Percentiles rank a stretch among this genome's conserved stretches.
These are phyloP conservation scores for Channa argus DNA, from an alignment of 2,113 vertebrate genomes.

Conservation along the genomic window DNA sequence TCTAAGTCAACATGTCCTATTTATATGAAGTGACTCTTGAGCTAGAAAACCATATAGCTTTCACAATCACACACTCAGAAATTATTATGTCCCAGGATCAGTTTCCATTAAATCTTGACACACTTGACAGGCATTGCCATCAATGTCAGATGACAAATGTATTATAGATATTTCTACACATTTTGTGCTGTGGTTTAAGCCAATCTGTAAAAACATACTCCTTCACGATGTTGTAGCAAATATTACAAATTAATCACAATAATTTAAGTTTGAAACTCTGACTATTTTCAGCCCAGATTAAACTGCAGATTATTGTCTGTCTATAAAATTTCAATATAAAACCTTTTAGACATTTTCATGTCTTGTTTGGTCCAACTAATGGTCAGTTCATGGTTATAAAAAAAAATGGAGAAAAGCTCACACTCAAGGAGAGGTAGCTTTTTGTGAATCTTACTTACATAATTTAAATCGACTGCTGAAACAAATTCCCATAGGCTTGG, in stretches of 20 bases:
- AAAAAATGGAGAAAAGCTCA: not conserved
- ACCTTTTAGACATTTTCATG: too few species aligned
- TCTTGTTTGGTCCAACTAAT: not conserved
- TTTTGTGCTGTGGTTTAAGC: too few species aligned
- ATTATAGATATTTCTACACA: too few species aligned
- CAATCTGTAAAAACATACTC: too few species aligned
- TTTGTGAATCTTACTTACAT: too few species aligned
- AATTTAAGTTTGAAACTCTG: not conserved
- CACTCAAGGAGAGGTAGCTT: not conserved
- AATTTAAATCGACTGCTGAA: too few species aligned
- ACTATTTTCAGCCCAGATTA: not conserved
- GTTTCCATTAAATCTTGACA: not conserved
- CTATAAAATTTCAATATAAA: too few species aligned
- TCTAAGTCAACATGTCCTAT: constrained; percentile 39
- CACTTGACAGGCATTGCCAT: not conserved
- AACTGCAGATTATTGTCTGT: not conserved
- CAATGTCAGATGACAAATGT: too few species aligned
- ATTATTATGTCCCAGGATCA: not conserved
- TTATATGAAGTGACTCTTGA: constrained; percentile 46
- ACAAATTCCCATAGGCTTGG: not conserved
- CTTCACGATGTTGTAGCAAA: too few species aligned
- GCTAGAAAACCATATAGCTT: constrained; percentile 20
- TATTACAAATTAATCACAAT: not conserved
- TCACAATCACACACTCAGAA: constrained; percentile 14
- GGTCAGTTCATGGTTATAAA: not conserved